phyloP scores from a whole-genome alignment of 2,797 vertebrate genomes.

The Crenichthys baileyi region DNA sequence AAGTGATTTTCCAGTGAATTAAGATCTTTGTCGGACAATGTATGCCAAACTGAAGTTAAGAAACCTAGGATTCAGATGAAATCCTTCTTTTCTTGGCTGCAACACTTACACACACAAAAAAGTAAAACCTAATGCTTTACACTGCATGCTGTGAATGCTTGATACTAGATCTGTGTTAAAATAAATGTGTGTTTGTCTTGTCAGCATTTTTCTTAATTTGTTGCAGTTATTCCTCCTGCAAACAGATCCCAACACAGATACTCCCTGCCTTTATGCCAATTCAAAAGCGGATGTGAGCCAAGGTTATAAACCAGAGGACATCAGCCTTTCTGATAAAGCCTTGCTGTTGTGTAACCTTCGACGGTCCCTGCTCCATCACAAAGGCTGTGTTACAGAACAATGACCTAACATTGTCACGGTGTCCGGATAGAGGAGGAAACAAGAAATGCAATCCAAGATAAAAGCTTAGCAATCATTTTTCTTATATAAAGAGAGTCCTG shows the following conservation, averaged over 20 bases:
- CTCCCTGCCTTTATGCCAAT: constrained; percentile 51
- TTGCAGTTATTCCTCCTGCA: constrained; percentile 24
- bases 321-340: constrained; percentile 62
- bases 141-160: constrained; percentile 11
- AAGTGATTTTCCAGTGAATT: constrained; percentile 72
- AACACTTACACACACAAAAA: constrained; percentile 26
- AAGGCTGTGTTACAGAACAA: constrained; percentile 29
- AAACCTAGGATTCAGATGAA: constrained; percentile 51
- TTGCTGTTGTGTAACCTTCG: constrained; percentile 64
- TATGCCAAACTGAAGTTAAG: constrained; percentile 41
- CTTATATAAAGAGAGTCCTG: constrained; percentile 20
- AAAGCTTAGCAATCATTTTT: constrained; percentile 43
- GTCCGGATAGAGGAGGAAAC: constrained; percentile 24
- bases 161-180: neutral
- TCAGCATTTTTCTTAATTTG: constrained; percentile 20
- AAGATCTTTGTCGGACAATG: constrained; percentile 50
- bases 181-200: constrained; percentile 15
- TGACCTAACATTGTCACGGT: constrained; percentile 28
- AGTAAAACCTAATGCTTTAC: constrained; percentile 21
- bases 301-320: constrained; percentile 71
- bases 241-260: constrained; percentile 57
- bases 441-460: constrained; percentile 72
- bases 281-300: constrained; percentile 64
- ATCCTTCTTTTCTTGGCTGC: constrained; percentile 19
- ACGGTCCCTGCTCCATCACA: constrained; percentile 35